Evolutionary conservation across 2,888 invertebrate genomes (phyloP).

Genomic region (Tridacna crocea): DNA sequence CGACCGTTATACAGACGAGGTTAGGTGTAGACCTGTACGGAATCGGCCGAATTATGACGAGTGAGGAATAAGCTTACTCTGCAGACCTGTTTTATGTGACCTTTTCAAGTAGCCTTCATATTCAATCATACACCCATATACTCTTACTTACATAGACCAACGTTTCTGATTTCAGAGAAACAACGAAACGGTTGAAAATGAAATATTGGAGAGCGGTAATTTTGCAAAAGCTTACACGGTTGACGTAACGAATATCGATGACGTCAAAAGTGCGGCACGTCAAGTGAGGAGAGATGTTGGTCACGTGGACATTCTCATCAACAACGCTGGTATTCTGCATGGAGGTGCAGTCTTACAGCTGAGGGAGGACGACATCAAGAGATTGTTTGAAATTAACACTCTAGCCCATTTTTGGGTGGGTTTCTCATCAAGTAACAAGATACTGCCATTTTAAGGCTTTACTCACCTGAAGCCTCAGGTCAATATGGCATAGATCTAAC

Average conservation of each 20-base stretch:
- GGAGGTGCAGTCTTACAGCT: constrained; percentile 71
- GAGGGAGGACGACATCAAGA: constrained; percentile 70
- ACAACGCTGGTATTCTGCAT: constrained; percentile 79
- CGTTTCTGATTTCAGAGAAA: constrained; percentile 55
- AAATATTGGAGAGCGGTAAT: constrained; percentile 67
- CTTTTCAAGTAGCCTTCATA: too few relatives aligned
- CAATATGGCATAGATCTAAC: too few relatives aligned
- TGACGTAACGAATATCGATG: constrained; percentile 73
- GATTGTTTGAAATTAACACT: constrained; percentile 76
- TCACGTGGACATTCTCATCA: constrained; percentile 80
- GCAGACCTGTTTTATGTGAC: too few relatives aligned
- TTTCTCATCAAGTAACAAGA: neutral
- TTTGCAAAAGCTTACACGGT: constrained; percentile 70
- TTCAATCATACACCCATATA: too few relatives aligned
- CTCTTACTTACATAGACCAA: too few relatives aligned
- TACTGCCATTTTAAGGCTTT: neutral
- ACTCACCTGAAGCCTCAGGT: too few relatives aligned
- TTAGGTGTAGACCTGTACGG: too few relatives aligned
- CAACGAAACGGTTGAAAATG: constrained; percentile 70
- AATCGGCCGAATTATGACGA: too few relatives aligned
- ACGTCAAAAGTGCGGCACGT: constrained; percentile 65
- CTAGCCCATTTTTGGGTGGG: constrained; percentile 78
- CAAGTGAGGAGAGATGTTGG: constrained; percentile 71
- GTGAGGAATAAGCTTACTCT: too few relatives aligned
- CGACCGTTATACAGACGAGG: too few relatives aligned